phyloP scores from a whole-genome alignment of 2,113 vertebrate genomes.

The Recurvirostra avosetta region DNA sequence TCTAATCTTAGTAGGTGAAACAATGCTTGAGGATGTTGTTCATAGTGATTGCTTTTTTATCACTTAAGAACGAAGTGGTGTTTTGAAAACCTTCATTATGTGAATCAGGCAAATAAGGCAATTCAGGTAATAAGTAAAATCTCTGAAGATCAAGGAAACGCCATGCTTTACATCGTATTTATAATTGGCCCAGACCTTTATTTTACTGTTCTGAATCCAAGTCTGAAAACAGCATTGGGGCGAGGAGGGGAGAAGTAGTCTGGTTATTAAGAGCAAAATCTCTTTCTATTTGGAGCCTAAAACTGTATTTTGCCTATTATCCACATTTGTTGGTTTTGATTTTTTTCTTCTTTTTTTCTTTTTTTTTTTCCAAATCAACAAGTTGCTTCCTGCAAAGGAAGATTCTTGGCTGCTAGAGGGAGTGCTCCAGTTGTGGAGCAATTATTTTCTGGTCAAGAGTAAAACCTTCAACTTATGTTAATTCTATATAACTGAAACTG shows the following conservation, averaged over 20 bases:
- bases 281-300: neutral
- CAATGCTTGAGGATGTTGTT: constrained; percentile 9
- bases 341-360: no score
- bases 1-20: constrained; percentile 55
- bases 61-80: constrained; percentile 20
- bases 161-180: neutral
- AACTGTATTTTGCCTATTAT: neutral
- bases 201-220: neutral
- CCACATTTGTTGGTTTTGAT: no score
- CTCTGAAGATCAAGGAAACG: neutral
- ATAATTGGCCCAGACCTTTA: neutral
- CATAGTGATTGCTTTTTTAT: constrained; percentile 37
- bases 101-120: constrained; percentile 21
- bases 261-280: neutral
- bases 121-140: constrained; percentile 8
- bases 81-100: constrained; percentile 44
- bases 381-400: neutral
- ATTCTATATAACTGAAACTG: neutral
- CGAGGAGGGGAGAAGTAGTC: neutral
- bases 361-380: neutral
- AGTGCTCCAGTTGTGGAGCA: neutral
- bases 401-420: neutral
- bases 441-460: neutral
- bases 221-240: neutral
- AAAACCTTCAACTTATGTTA: neutral